Evolutionary conservation across 2,113 vertebrate species (phyloP), one percentile per base, ranked within the genome.

Genomic region (Aythya baeri): DNA sequence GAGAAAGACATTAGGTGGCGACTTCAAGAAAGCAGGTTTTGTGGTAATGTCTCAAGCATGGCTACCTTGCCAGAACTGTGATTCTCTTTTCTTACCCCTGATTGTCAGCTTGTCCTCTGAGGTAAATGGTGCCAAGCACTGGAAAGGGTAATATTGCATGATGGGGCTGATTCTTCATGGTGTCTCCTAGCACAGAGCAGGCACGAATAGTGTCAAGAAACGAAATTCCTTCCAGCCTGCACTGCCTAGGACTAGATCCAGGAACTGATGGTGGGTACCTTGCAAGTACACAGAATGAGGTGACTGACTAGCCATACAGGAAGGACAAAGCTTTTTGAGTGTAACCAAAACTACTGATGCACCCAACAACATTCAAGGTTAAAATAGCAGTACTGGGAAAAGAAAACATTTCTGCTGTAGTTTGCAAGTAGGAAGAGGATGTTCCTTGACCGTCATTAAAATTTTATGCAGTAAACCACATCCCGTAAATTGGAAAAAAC

Each of bases 221-320:
- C 11, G 9, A 34, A 15, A 17, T 5, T 46, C 21, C 38, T 38
- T 58, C 6, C n/a, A 16, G 26, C 23, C 57, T 20, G 41, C 13
- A 1, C 16, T 29, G 57, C 3, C 13, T 31, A 2, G 9, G 63
- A 27, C 34, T 1, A 7, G 2, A 31, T 63, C 58, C 18, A 7
- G 23, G 57, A 49, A 41, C 57, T 22, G 57, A 16, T n/a, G 65
- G 43, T 46, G 65, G 3, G 12, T 31, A 4, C 25, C 26, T 13
- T 17, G 36, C 29, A 21, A 7, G 1, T 11, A 6, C 10, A 20
- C 17, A 2, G 67, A 38, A 8, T 32, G 10, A 32, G 26, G 13
- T 17, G 57, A 44, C 32, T 58, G 34, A 32, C 5, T 8, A 27
- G 16, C 67, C 17, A 2, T 6, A 16, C 13, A 9, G 38, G 32